A percentile compares a stretch with the other conserved stretches of the same genome.
These are phyloP conservation scores for Macaca nemestrina DNA, from an alignment of 2,113 vertebrate genomes.

Conservation along the genomic window DNA sequence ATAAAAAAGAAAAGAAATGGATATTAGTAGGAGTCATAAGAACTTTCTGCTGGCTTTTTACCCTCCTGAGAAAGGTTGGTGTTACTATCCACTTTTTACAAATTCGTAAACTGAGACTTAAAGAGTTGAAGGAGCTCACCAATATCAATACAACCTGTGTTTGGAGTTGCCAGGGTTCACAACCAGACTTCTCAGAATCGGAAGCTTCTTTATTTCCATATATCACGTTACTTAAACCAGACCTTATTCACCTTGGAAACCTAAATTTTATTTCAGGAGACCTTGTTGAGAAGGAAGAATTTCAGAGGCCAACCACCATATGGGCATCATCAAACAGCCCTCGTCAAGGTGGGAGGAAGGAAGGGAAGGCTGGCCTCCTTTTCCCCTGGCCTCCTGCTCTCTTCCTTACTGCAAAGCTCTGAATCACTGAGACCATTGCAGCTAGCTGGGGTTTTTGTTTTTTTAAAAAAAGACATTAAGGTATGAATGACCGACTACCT, in stretches of 20 bases:
- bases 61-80: not conserved
- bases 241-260: not conserved
- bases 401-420: not conserved
- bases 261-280: not conserved
- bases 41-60: not conserved
- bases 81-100: not conserved
- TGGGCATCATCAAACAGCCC: not conserved
- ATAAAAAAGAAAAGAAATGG: too few relatives aligned
- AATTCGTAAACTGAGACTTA: not conserved
- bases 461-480: not conserved
- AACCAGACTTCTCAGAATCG: not conserved
- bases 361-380: not conserved
- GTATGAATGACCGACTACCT: not conserved
- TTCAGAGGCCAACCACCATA: not conserved
- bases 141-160: not conserved
- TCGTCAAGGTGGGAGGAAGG: not conserved
- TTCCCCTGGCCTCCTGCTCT: not conserved
- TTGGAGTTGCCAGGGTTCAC: not conserved
- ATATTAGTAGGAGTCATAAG: not conserved
- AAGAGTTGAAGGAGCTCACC: not conserved
- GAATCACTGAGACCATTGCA: not conserved
- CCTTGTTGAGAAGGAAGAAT: not conserved
- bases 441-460: not conserved
- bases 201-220: not conserved
- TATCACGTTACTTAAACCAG: not conserved